These are phyloP conservation scores for Gulo gulo DNA, from an alignment of 2,113 vertebrate genomes.

Conservation along the genomic window DNA sequence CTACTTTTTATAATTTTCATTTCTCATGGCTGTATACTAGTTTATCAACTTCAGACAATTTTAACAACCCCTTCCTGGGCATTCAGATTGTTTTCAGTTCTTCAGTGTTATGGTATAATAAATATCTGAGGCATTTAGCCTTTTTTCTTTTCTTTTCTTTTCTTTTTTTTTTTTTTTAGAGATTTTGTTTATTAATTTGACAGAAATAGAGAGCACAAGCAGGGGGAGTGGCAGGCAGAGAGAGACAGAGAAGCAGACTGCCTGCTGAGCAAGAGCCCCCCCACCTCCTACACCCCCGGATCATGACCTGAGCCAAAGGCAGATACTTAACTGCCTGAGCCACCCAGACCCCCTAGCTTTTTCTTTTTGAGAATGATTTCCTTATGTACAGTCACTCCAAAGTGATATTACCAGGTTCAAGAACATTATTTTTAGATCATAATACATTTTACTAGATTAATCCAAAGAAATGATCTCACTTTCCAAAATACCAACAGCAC, in stretches of 20 bases:
- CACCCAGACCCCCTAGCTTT: not conserved
- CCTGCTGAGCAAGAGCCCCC: not conserved
- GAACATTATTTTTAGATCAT: not conserved
- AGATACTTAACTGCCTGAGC: not conserved
- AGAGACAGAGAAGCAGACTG: not conserved
- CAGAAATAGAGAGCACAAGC: not conserved
- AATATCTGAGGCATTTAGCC: not conserved
- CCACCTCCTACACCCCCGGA: accelerated
- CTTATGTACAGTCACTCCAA: not conserved
- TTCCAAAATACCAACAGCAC: not conserved
- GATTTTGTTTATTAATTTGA: not conserved
- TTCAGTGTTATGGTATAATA: not conserved
- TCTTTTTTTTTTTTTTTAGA: not conserved
- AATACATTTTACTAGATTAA: not conserved
- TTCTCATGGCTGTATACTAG: not conserved
- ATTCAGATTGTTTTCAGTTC: not conserved
- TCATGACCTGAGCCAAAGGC: not conserved
- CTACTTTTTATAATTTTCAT: not conserved
- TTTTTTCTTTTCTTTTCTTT: no score
- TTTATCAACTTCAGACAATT: not conserved
- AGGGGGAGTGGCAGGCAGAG: not conserved
- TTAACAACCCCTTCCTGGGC: not conserved
- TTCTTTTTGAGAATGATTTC: not conserved
- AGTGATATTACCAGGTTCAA: not conserved
- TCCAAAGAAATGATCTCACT: not conserved